phyloP scores from a whole-genome alignment of 2,888 invertebrate species.

The Brenthis hecate region DNA sequence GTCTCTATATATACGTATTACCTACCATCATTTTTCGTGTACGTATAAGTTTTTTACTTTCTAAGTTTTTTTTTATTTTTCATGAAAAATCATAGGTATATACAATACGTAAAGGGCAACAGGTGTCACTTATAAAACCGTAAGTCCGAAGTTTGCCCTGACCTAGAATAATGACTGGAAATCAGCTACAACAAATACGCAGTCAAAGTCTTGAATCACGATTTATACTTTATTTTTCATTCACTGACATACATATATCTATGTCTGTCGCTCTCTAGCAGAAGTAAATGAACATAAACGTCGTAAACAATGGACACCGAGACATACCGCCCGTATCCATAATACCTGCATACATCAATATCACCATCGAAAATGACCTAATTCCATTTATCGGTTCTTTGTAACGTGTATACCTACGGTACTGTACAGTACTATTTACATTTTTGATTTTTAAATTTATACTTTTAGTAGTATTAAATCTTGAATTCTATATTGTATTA shows the following conservation, averaged over 20 bases:
- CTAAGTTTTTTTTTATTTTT: background rate
- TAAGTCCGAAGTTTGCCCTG: constrained; percentile 45
- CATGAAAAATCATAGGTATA: background rate
- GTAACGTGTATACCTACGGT: constrained; percentile 4
- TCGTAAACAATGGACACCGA: constrained; percentile 39
- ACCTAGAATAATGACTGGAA: constrained; percentile 46
- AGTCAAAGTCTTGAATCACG: background rate
- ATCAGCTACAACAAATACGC: constrained; percentile 21
- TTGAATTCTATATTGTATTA: background rate
- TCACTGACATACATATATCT: background rate
- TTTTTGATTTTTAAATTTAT: background rate
- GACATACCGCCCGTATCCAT: constrained; percentile 41
- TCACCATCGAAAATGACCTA: constrained; percentile 36
- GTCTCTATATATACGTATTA: too few relatives aligned
- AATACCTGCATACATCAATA: constrained; percentile 21
- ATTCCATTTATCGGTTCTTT: constrained; percentile 26
- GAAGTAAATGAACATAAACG: constrained; percentile 26
- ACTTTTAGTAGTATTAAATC: background rate
- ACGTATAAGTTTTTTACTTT: background rate
- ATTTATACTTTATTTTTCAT: too few relatives aligned
- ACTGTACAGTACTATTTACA: background rate
- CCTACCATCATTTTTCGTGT: too few relatives aligned
- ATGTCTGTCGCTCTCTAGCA: too few relatives aligned
- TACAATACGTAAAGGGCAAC: constrained; percentile 18
- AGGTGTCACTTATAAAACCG: constrained; percentile 32